phyloP scores from a whole-genome alignment of 2,797 vertebrate species.

The Sternotherus odoratus region DNA sequence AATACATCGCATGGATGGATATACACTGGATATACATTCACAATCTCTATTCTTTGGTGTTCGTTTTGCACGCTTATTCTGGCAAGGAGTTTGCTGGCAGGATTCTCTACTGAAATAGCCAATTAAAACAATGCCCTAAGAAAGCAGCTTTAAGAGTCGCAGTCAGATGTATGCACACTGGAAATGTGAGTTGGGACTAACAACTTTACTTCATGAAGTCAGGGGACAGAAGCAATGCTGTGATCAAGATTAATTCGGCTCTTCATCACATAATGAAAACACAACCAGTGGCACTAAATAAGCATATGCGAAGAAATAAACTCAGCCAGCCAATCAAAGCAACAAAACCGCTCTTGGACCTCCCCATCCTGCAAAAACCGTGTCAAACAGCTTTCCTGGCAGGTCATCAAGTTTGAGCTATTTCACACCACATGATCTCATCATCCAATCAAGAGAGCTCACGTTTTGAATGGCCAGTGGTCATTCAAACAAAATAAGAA shows the following conservation, averaged over 20 bases:
- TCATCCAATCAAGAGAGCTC: neutral
- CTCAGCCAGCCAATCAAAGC: neutral
- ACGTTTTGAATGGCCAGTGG: neutral
- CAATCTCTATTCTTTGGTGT: neutral
- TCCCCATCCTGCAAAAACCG: neutral
- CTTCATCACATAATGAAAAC: neutral
- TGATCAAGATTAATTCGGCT: neutral
- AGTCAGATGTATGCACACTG: neutral
- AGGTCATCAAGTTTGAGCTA: neutral
- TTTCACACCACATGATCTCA: neutral
- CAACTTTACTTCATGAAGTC: neutral
- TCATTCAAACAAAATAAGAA: too few relatives aligned
- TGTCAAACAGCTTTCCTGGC: neutral
- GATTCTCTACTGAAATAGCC: neutral
- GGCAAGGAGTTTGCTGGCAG: neutral
- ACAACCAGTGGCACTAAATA: neutral
- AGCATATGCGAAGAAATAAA: neutral
- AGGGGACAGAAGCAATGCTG: neutral
- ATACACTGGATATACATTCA: neutral
- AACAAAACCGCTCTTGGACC: neutral
- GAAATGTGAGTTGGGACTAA: neutral
- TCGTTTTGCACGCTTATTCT: neutral
- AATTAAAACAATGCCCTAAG: neutral
- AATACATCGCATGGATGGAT: neutral
- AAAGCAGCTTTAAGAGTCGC: neutral